Evolutionary conservation across 2,888 invertebrate genomes (phyloP).

Genomic region (Rotaria magnacalcarata): DNA sequence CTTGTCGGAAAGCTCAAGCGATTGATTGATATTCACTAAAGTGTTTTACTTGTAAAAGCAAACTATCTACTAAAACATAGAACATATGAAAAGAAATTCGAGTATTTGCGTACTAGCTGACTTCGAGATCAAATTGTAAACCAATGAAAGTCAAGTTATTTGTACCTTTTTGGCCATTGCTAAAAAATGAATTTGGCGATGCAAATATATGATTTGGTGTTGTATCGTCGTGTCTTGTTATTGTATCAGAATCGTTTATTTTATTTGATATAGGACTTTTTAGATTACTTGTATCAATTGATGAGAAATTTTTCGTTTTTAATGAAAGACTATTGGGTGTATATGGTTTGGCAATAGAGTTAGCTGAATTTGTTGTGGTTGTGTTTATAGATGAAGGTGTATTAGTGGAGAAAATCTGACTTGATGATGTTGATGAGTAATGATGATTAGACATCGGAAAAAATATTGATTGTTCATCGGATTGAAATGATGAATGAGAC

Average conservation of each 20-base stretch:
- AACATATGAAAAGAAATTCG: too few relatives aligned
- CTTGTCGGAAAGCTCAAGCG: too few relatives aligned
- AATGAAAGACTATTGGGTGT: slow-evolving; percentile 3
- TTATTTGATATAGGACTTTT: not conserved
- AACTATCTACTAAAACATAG: too few relatives aligned
- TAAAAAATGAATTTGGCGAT: not conserved
- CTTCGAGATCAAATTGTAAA: too few relatives aligned
- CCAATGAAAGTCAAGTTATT: not conserved
- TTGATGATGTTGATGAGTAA: slow-evolving; percentile 23
- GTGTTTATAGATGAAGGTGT: not conserved
- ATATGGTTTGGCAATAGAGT: not conserved
- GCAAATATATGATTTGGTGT: not conserved
- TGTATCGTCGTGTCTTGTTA: not conserved
- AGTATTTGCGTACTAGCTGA: too few relatives aligned
- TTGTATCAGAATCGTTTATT: not conserved
- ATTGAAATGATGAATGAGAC: slow-evolving; percentile 17
- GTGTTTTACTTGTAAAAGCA: too few relatives aligned
- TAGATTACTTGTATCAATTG: not conserved
- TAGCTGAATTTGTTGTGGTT: not conserved
- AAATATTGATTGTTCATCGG: not conserved
- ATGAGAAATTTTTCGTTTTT: not conserved
- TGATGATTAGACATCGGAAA: not conserved
- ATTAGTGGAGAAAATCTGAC: slow-evolving; percentile 15
- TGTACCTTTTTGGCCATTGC: not conserved
- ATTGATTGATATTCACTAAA: too few relatives aligned